These are phyloP conservation scores for Geopemphigus sp. DNA, from an alignment of 1,140 invertebrate genomes.

Conservation along the genomic window DNA sequence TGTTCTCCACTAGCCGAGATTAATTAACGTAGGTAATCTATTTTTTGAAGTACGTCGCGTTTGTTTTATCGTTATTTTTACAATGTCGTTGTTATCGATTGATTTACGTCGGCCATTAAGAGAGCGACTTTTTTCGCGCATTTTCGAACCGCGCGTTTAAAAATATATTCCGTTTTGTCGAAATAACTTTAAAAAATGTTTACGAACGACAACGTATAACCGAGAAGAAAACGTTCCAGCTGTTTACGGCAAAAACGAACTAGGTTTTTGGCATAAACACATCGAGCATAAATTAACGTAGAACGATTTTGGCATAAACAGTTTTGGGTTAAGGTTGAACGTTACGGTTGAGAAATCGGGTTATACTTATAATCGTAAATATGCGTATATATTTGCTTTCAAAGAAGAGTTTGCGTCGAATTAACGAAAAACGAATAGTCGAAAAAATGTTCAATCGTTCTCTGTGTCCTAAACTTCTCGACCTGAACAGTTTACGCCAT, in stretches of 20 bases:
- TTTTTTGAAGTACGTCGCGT: too few species aligned
- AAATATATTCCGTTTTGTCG: too few species aligned
- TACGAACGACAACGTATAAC: neutral
- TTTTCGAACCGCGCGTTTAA: too few species aligned
- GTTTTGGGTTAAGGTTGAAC: conserved; percentile 33
- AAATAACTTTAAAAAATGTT: too few species aligned
- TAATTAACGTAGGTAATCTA: too few species aligned
- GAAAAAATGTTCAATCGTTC: neutral
- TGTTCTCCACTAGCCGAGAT: too few species aligned
- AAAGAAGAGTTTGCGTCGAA: neutral
- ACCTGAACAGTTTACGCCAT: neutral
- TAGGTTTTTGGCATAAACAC: conserved; percentile 24
- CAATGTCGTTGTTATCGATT: too few species aligned
- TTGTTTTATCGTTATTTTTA: too few species aligned
- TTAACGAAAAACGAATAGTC: neutral
- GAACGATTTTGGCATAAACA: conserved; percentile 26
- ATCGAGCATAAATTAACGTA: conserved; percentile 1
- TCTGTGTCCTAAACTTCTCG: neutral
- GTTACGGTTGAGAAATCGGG: conserved; percentile 12
- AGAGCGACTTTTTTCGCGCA: neutral
- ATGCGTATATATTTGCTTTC: neutral
- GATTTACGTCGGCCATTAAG: neutral
- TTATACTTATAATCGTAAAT: neutral
- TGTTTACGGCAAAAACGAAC: conserved; percentile 17
- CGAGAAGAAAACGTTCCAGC: neutral